Evolutionary conservation across 2,113 vertebrate species (phyloP), one percentile per base, ranked within the genome.

Genomic region (Azemiops feae): DNA sequence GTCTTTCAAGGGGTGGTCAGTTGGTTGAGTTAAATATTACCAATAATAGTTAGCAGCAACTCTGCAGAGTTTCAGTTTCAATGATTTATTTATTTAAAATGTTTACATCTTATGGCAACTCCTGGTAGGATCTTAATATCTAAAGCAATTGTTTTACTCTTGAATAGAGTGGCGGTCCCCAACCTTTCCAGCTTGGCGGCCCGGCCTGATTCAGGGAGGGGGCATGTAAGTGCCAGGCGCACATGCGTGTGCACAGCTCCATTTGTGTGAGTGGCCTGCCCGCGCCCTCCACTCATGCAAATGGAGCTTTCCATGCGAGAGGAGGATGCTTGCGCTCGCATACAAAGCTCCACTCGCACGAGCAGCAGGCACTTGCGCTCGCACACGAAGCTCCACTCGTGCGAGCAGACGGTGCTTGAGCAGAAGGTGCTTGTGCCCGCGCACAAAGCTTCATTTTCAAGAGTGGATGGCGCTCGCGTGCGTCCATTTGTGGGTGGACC

Each of bases 221-320:
- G 47, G 8, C 47, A 10, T 50, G 47, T 50, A 50, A 50, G 64
- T 34, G 30, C 30, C 14, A n/a, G 14, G 5, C 0, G 14, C 64
- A 16, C 64, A 69, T 64, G 60, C 0, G 11, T 9, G 9, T 34
- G 30, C 14, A 69, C 14, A 34, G 64, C 14, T 34, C 64, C 12
- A 69, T 34, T 34, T 18, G 64, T n/a, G 64, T 5, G 12, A 18
- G 64, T 34, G 64, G 64, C 64, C 5, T 1, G 1, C 16, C 4
- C 5, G 1, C 0, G 0, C 14, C 0, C 64, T 69, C 30, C 14
- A 16, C 12, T 1, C 64, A 16, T 18, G 64, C 0, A 2, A 69
- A 69, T 69, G 64, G 4, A 69, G 14, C 64, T 34, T 34, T 69
- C 30, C n/a, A 5, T 5, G 0, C 0, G 58, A 60, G 58, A 2